Percentiles rank a stretch among this genome's conserved stretches.
Evolutionary conservation across 2,888 invertebrate species (phyloP).

Genomic region (Epinotia ramella): DNA sequence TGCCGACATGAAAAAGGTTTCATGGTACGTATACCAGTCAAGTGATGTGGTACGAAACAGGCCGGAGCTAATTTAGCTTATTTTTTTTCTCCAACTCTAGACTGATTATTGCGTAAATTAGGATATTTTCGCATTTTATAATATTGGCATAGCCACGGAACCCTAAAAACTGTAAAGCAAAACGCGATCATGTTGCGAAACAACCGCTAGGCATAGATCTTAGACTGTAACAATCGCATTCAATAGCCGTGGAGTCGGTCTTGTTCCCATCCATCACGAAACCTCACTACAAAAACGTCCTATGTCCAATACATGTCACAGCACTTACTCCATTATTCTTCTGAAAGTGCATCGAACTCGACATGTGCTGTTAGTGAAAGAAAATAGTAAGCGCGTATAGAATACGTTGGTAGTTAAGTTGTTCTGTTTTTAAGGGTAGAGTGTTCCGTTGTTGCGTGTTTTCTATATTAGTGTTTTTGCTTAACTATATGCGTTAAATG

Average conservation of each 20-base stretch:
- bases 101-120: no score
- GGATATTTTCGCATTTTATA: neutral
- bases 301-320: neutral
- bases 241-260: conserved; percentile 37
- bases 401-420: neutral
- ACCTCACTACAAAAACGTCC: neutral
- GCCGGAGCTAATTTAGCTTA: no score
- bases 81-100: no score
- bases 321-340: neutral
- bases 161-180: conserved; percentile 6
- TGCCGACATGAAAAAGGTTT: no score
- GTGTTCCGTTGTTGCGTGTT: conserved; percentile 23
- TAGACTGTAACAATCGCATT: conserved; percentile 34
- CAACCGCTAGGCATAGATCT: conserved; percentile 40
- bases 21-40: no score
- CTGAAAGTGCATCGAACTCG: neutral
- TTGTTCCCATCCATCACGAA: conserved; percentile 34
- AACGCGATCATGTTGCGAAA: conserved; percentile 31
- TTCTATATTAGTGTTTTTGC: conserved; percentile 21
- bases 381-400: neutral
- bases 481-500: conserved; percentile 30
- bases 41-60: no score
- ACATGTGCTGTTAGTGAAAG: neutral
- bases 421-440: neutral
- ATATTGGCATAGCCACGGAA: neutral